A percentile compares a stretch with the other conserved stretches of the same genome.
Conservation (phyloP, 2,113 vertebrate genomes). For the Climacteris rufus region DNA sequence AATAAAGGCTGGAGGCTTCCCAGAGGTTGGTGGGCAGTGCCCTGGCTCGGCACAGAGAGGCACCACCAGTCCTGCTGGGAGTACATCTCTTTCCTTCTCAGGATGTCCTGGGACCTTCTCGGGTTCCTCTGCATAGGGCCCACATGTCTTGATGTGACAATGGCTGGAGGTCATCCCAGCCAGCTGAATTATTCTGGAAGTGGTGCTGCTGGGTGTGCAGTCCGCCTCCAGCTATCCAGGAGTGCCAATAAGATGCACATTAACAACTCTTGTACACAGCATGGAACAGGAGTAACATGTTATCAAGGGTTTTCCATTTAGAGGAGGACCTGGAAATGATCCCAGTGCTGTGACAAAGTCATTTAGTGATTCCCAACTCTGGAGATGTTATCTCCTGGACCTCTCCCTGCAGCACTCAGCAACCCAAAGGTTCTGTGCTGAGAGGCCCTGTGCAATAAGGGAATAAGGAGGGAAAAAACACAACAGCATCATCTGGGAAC, state of each 20-base stretch:
- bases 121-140: background rate
- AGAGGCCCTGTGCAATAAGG: background rate
- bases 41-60: background rate
- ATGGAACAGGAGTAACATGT: background rate
- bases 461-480: background rate
- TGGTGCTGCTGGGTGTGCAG: background rate
- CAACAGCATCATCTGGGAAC: background rate
- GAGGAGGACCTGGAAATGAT: background rate
- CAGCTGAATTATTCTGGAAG: background rate
- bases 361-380: background rate
- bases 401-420: background rate
- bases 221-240: background rate
- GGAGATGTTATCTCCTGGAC: background rate
- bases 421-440: background rate
- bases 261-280: background rate
- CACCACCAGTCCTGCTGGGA: background rate
- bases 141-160: background rate
- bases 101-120: background rate
- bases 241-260: too few species aligned
- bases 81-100: background rate
- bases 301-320: background rate
- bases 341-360: background rate
- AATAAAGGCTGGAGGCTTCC: background rate
- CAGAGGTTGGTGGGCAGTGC: background rate
- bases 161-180: background rate